Evolutionary conservation across 2,113 vertebrate species (phyloP), one percentile per base, ranked within the genome.

Genomic region (Channa argus): DNA sequence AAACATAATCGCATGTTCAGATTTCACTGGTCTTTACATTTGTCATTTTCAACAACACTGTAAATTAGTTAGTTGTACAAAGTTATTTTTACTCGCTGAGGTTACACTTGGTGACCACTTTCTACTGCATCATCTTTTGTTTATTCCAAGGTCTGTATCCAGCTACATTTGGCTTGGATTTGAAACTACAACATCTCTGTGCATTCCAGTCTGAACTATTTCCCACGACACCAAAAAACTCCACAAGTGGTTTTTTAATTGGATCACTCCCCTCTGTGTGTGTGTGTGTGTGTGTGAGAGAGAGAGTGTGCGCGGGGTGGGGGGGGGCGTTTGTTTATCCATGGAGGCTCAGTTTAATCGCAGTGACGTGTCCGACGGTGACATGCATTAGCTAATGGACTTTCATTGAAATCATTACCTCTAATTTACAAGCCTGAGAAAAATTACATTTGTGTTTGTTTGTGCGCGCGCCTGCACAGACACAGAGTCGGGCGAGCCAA

Each of bases 301-400:
- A 10, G 36, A n/a, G n/a, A n/a, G 24, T 24, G 24, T 24, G 24
- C 1, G 24, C 24, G 24, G 24, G 24, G 24, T 24, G 24, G 24
- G 24, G 24, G 53, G 2, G 15, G 13, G 33, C 54, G 60, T 75
- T 51, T 77, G 83, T 93, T 94, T 87, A 84, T 94, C 90, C 80
- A 46, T 41, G 77, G 88, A 87, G 10, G 52, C 89, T 95, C 93
- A 93, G 86, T 90, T 93, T 95, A 96, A 97, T 95, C 92, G 92
- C 86, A 93, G 91, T 95, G 95, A 96, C 94, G 88, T 92, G 88
- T 91, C 74, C 44, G 13, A 63, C 47, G 45, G 82, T 79, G 89
- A 83, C 80, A 90, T 86, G 91, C 91, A 91, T 91, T 91, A 93
- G 94, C 93, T 95, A 94, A 95, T 95, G 93, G 85, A 58, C 83